Base-by-base conservation (phyloP, 2,797 vertebrate species). In the Catostomus latipinnis region DNA sequence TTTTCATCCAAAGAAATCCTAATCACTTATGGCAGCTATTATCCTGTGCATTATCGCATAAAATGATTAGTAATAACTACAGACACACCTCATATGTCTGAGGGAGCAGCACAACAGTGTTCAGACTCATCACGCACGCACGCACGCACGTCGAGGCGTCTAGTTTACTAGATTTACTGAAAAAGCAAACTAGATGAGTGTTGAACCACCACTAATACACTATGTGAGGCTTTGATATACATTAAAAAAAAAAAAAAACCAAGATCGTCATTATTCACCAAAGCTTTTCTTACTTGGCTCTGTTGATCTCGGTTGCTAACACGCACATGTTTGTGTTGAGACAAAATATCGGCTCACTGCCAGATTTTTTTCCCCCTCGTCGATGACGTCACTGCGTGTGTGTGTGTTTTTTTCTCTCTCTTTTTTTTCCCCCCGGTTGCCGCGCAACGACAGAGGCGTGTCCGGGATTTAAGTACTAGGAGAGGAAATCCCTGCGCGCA, bases 381-480 rank as follows among this genome's bases (percentile, higher is more conserved):
- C 73, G 67, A 73, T 73, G 82, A 62, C 81, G 82, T 80, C 83
- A 73, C 81, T 18, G 13, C 63, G 45, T 92, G 88, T 92, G 22
- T 22, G 22, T 22, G 22, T 34, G 2, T 34, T 34, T 1, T 34
- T 34, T 34, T 34, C 34, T 18, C 16, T 18, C 16, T 18, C 16
- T 18, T 18, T 18, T 18, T 22, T 22, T 22, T 92, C 22, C 22
- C 22, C 22, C 2, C 69, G 56, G 92, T 93, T 92, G 91, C 92
- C 52, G 0, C 34, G 91, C 87, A 86, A 94, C 93, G 52, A 52
- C 87, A 84, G 61, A 82, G 93, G 93, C 90, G 93, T 89, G 92
- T 92, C 92, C 90, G 60, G 77, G 77, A 90, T 94, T 94, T 95
- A 95, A 95, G 90, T 91, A 87, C 88, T 89, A 91, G 91, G 69